Evolutionary conservation across 2,888 invertebrate genomes (phyloP).

Genomic region (Pollenia angustigena): DNA sequence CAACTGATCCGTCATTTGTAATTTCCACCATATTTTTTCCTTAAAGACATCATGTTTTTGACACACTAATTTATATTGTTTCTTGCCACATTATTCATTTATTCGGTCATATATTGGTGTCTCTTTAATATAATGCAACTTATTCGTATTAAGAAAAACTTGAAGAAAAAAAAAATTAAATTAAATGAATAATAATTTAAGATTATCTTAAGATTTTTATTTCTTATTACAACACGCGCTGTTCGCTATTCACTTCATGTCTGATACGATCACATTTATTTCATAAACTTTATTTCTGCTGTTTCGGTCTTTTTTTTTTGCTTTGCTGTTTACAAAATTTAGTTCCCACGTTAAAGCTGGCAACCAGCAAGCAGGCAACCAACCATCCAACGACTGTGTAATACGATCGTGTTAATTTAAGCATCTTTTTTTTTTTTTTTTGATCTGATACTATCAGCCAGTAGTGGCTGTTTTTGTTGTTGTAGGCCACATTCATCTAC

Average conservation of each 20-base stretch:
- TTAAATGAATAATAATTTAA: neutral
- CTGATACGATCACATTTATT: constrained; percentile 67
- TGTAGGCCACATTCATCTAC: constrained; percentile 32
- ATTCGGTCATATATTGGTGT: constrained; percentile 45
- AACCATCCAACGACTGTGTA: constrained; percentile 63
- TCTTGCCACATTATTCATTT: constrained; percentile 49
- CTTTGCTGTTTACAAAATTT: constrained; percentile 42
- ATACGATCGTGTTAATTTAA: constrained; percentile 74
- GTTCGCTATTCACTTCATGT: constrained; percentile 57
- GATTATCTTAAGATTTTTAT: constrained; percentile 58
- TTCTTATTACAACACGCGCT: constrained; percentile 72
- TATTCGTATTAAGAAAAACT: constrained; percentile 29
- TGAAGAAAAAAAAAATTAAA: constrained; percentile 18
- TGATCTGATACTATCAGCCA: constrained; percentile 62
- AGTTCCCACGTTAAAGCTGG: constrained; percentile 76
- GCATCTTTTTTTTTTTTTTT: constrained; percentile 57
- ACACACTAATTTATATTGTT: constrained; percentile 63
- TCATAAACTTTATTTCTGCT: constrained; percentile 52
- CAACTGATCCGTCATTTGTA: constrained; percentile 20
- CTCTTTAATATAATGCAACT: constrained; percentile 61
- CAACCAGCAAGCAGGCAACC: constrained; percentile 53
- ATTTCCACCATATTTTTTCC: constrained; percentile 29
- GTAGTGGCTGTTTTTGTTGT: constrained; percentile 21
- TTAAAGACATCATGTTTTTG: constrained; percentile 67
- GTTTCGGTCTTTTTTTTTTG: constrained; percentile 57